Evolutionary conservation across 2,113 vertebrate species (phyloP).

Genomic region (Callopanchax toddi): DNA sequence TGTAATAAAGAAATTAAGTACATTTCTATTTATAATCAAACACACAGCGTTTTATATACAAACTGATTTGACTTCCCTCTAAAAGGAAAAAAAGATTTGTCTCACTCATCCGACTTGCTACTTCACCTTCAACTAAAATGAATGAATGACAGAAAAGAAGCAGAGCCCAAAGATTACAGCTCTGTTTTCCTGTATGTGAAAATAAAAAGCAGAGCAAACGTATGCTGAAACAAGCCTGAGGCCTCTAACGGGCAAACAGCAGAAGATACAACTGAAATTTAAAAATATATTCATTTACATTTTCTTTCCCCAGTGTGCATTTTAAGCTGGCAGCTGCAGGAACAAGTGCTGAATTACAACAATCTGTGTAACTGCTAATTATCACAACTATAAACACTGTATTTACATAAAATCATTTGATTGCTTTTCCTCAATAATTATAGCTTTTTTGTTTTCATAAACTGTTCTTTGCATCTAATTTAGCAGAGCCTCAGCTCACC

Average conservation of each 20-base stretch:
- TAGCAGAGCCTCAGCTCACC: slow-evolving; percentile 3
- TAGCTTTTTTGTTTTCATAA: slow-evolving; percentile 1
- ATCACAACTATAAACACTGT: slow-evolving; percentile 18
- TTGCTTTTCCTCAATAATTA: slow-evolving; percentile 1
- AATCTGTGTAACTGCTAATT: slow-evolving; percentile 23
- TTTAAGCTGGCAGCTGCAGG: too few species aligned
- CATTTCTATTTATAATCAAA: slow-evolving; percentile 71
- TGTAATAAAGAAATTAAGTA: slow-evolving; percentile 63
- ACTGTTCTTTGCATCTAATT: slow-evolving; percentile 11
- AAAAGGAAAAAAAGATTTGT: slow-evolving; percentile 69
- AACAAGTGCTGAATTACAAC: slow-evolving; percentile 8
- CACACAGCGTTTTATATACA: slow-evolving; percentile 79
- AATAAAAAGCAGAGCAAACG: too few species aligned
- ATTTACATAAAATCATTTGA: slow-evolving; percentile 40
- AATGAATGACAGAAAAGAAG: slow-evolving; percentile 13
- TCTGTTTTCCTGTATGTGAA: too few species aligned
- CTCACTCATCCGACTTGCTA: slow-evolving; percentile 65
- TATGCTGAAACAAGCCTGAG: too few species aligned
- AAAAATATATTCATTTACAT: slow-evolving; percentile 19
- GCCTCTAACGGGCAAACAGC: slow-evolving; percentile 47
- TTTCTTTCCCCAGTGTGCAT: too few species aligned
- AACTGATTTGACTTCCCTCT: slow-evolving; percentile 73
- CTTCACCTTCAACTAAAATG: slow-evolving; percentile 40
- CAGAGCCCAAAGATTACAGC: too few species aligned
- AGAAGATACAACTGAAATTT: slow-evolving; percentile 65